phyloP scores from a whole-genome alignment of 2,113 vertebrate species.

The Bubo bubo region DNA sequence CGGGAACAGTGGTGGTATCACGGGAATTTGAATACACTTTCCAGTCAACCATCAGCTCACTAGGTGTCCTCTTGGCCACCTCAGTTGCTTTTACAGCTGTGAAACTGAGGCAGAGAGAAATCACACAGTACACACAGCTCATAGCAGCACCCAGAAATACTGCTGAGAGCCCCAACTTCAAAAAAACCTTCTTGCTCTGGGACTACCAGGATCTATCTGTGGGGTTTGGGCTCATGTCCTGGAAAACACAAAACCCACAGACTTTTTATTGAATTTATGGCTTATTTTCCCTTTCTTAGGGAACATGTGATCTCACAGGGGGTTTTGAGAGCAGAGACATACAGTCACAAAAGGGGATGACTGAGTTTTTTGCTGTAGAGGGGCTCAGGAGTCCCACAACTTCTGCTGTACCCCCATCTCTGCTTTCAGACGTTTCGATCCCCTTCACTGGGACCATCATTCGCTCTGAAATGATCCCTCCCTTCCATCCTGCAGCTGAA shows the following conservation, averaged over 20 bases:
- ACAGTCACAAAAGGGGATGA: no score
- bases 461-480: background rate
- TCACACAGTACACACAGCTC: background rate
- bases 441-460: background rate
- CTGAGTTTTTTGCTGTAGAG: background rate
- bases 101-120: background rate
- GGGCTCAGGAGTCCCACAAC: background rate
- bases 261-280: background rate
- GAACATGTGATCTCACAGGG: background rate
- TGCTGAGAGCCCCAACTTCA: background rate
- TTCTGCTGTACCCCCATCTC: background rate
- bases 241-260: rapidly evolving
- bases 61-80: background rate
- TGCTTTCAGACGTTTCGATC: background rate
- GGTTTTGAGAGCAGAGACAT: background rate
- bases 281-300: background rate
- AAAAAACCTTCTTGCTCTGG: background rate
- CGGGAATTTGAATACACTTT: background rate
- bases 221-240: background rate
- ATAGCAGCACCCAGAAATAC: background rate
- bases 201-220: background rate
- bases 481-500: background rate
- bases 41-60: background rate
- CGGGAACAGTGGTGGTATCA: background rate
- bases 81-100: background rate